Conservation (phyloP, 1,140 invertebrate genomes). For the Psilanteris sp. region DNA sequence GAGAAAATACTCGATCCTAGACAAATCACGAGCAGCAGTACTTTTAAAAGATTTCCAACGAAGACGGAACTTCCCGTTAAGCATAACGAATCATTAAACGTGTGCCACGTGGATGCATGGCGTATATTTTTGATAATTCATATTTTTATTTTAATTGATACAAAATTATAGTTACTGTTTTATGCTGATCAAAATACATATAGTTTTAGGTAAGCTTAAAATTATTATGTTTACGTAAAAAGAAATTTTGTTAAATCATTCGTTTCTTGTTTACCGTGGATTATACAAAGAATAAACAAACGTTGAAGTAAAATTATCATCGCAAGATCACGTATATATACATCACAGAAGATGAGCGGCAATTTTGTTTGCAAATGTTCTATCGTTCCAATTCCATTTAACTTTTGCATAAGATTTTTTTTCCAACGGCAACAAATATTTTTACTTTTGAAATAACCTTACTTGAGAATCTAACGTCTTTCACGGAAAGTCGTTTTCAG, state of each 20-base stretch:
- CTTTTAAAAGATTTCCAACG: neutral
- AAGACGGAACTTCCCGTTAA: no score
- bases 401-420: constrained; percentile 5
- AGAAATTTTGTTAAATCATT: neutral
- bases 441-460: constrained; percentile 10
- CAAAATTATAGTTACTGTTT: no score
- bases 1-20: constrained; percentile 11
- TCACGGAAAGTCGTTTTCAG: constrained; percentile 10
- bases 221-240: no score
- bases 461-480: neutral
- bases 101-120: no score
- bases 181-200: no score
- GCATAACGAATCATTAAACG: no score
- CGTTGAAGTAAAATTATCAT: constrained; percentile 12
- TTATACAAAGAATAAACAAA: constrained; percentile 1
- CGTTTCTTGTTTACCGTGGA: no score
- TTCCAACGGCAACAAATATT: constrained; percentile 7
- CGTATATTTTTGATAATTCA: no score
- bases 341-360: constrained; percentile 1
- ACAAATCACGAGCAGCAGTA: constrained; percentile 12
- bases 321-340: neutral
- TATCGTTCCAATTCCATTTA: constrained; percentile 3
- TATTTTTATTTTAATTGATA: no score
- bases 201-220: no score
- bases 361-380: constrained; percentile 8